Evolutionary conservation across 2,888 invertebrate genomes (phyloP), one percentile per base, ranked within the genome.

Genomic region (Netelia virgata): DNA sequence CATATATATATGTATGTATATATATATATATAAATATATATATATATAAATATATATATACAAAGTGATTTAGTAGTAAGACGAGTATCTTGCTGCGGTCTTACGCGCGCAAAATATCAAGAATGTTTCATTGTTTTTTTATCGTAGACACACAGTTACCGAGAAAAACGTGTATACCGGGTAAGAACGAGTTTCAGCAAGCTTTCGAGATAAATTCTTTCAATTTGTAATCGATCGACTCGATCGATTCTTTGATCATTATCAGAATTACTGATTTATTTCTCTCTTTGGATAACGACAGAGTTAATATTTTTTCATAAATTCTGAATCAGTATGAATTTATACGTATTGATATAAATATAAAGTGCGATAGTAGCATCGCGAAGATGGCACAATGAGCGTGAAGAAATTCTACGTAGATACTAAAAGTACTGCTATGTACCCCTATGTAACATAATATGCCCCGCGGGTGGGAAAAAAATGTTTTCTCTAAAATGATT

Each of bases 351-450:
- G 11, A 6, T 55, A n/a, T 28, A n/a, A 2, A 77, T 41, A 59
- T 41, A 68, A 68, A 36, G 53, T 74, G 59, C 20, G 59, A 47
- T 68, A 53, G 18, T 69, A 18, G 11, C 43, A 16, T 55, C 68
- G 57, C 64, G 55, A 70, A 53, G 69, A 20, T 47, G 28, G 41
- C 5, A 55, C 23, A 9, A 20, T 41, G 80, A 43, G 66, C 28
- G n/a, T 20, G 55, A 36, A 69, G 43, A 64, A 79, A 57, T 77
- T 82, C 11, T 82, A 50, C 66, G 63, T 43, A 41, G 16, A 50
- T 36, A 64, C 55, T 63, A 63, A 75, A 81, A 70, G 57, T 69
- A 57, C 76, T 47, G 75, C 78, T 75, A 75, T 79, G 55, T n/a
- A n/a, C n/a, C n/a, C n/a, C n/a, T n/a, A n/a, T n/a, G n/a, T n/a